phyloP scores from a whole-genome alignment of 2,888 invertebrate genomes.

The Brachyopa scutellaris region DNA sequence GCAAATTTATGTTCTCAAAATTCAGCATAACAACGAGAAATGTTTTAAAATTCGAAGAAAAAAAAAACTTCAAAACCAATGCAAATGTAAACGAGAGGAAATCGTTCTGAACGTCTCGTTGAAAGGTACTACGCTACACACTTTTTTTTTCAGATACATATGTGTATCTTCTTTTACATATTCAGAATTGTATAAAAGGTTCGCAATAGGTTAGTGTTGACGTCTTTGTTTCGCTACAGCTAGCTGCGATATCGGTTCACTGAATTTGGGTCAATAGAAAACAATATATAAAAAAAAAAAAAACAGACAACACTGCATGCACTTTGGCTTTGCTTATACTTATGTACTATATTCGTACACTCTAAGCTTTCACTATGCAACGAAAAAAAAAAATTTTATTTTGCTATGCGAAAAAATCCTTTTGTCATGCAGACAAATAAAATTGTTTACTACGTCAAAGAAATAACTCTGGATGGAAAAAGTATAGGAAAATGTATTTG shows the following conservation, averaged over 20 bases:
- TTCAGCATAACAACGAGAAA: not conserved
- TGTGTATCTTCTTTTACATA: no score
- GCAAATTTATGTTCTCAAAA: conserved; percentile 4
- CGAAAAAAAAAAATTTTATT: not conserved
- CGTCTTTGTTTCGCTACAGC: conserved; percentile 41
- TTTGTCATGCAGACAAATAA: conserved; percentile 34
- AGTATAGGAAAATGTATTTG: not conserved
- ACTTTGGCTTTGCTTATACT: conserved; percentile 1
- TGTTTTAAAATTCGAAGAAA: no score
- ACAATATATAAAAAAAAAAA: conserved; percentile 6
- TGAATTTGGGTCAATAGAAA: conserved; percentile 54
- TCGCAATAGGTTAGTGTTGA: conserved; percentile 29
- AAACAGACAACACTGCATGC: not conserved
- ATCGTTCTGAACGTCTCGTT: no score
- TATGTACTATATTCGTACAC: no score
- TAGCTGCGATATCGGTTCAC: conserved; percentile 46
- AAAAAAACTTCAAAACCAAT: conserved; percentile 4
- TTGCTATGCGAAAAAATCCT: conserved; percentile 39
- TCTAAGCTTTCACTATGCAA: conserved; percentile 7
- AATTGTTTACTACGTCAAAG: conserved; percentile 44
- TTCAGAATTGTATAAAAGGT: not conserved
- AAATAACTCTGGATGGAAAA: not conserved
- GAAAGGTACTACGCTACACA: not conserved
- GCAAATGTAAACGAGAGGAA: not conserved
- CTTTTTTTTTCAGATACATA: not conserved